Percentiles rank a stretch among this genome's conserved stretches.
Conservation (phyloP, 1,140 invertebrate genomes). For the Drosophila kikkawai region DNA sequence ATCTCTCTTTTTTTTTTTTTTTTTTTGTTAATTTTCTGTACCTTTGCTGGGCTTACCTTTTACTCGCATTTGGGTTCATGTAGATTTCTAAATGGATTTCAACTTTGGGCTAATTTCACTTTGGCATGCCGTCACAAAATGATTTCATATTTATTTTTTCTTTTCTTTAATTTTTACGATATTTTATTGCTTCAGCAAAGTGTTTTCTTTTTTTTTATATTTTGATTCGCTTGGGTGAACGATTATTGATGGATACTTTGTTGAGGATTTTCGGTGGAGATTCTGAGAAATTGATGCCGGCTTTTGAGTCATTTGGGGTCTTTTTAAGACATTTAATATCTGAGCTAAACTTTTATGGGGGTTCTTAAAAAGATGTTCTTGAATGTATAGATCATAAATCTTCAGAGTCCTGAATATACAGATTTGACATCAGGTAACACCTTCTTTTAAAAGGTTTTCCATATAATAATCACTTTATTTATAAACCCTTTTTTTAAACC, state of each 20-base stretch:
- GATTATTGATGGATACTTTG: constrained; percentile 55
- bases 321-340: constrained; percentile 29
- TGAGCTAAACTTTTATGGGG: constrained; percentile 15
- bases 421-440: constrained; percentile 1
- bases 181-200: constrained; percentile 15
- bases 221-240: constrained; percentile 1
- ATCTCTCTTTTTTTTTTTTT: constrained; percentile 28
- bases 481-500: background rate
- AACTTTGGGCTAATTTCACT: constrained; percentile 80
- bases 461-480: background rate
- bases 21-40: constrained; percentile 33
- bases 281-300: constrained; percentile 30
- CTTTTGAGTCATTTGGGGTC: constrained; percentile 29
- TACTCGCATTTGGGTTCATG: constrained; percentile 59
- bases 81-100: constrained; percentile 78
- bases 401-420: background rate
- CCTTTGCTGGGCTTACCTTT: constrained; percentile 33
- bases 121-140: constrained; percentile 56
- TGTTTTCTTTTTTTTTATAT: constrained; percentile 4
- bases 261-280: constrained; percentile 16
- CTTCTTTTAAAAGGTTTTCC: background rate
- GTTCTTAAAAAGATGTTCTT: constrained; percentile 24
- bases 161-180: constrained; percentile 23
- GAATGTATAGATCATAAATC: constrained; percentile 37
- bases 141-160: constrained; percentile 55